Evolutionary conservation across 2,888 invertebrate species (phyloP).

Genomic region (Perizoma flavofasciatum): DNA sequence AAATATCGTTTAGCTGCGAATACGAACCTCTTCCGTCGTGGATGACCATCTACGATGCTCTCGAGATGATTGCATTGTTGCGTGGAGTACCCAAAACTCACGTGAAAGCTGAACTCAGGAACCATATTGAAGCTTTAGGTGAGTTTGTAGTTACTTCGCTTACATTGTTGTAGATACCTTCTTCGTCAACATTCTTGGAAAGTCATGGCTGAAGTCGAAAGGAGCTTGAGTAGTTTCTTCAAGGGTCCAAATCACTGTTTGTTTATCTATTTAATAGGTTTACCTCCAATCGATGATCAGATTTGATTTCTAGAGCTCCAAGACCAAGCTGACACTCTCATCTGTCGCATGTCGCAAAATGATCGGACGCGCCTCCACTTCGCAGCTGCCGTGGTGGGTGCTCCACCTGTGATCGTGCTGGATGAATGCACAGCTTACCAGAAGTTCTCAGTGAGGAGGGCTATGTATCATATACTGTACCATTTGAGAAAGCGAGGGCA

Average conservation of each 20-base stretch:
- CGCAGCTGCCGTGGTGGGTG: conserved; percentile 64
- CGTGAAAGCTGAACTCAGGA: conserved; percentile 48
- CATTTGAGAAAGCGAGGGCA: conserved; percentile 61
- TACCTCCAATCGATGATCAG: too few species aligned
- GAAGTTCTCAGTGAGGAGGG: conserved; percentile 55
- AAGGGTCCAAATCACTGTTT: too few species aligned
- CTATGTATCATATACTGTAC: conserved; percentile 66
- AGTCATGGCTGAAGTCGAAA: too few species aligned
- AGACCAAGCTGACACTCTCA: conserved; percentile 31
- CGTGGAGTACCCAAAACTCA: conserved; percentile 60
- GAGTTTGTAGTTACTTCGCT: conserved; percentile 15
- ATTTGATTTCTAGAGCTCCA: conserved; percentile 43
- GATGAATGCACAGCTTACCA: conserved; percentile 70
- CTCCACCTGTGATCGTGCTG: conserved; percentile 64
- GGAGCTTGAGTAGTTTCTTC: too few species aligned
- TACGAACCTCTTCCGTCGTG: conserved; percentile 57
- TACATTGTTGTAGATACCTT: neutral
- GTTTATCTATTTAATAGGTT: too few species aligned
- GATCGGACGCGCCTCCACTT: conserved; percentile 56
- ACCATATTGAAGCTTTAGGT: conserved; percentile 64
- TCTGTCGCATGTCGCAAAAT: conserved; percentile 37
- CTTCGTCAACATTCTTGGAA: neutral
- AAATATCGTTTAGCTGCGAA: conserved; percentile 56
- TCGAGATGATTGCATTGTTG: conserved; percentile 58
- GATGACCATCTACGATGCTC: conserved; percentile 62